Base-by-base conservation (phyloP, 1,140 invertebrate species). In the Meloidogyne floridensis region DNA sequence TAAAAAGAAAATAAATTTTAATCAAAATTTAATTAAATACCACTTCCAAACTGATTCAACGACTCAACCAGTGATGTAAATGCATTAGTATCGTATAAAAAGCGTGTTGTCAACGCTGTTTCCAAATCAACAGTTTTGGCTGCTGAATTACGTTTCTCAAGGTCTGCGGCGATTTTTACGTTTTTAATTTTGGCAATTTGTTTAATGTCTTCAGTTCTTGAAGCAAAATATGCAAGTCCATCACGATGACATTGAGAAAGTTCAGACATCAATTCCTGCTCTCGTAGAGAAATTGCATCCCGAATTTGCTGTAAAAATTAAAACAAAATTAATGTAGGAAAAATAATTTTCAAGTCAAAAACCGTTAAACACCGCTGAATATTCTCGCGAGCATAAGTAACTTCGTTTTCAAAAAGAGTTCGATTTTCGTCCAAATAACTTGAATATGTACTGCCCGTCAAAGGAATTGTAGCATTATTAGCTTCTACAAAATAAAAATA, bases 261-360 rank as follows among this genome's bases (percentile, higher is more conserved):
- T 8, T 84, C 79, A 32, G 71, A 42, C 5, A 72, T 4, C 75
- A 85, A 54, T 70, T 86, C 86, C 7, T 75, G 75, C 51, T 85
- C 84, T 15, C 84, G 86, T 11, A 69, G 8, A 15, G 73, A 20
- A 20, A 87, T n/a, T 3, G 77, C 75, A 13, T 74, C 42, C 13
- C 82, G 81, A 51, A 78, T 9, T 69, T 75, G 83, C 81, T 83
- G 47, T 15, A 65, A n/a, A 47, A 47, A 47, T 47, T 47, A 47
- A 47, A 47, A 47, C 7, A 47, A 47, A 47, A 4, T 8, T 47
- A 47, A 6, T 47, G 18, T 18, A 2, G 51, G 77, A 73, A 7
- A 51, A 74, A 54, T n/a, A 7, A 18, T 0, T n/a, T 18, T 7
- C 7, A 20, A 5, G 1, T n/a, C 3, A 18, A n/a, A 71, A 43